A percentile compares a stretch with the other conserved stretches of the same genome.
phyloP scores from a whole-genome alignment of 2,888 invertebrate genomes.

The Pseudococcus jackbeardsleyi region DNA sequence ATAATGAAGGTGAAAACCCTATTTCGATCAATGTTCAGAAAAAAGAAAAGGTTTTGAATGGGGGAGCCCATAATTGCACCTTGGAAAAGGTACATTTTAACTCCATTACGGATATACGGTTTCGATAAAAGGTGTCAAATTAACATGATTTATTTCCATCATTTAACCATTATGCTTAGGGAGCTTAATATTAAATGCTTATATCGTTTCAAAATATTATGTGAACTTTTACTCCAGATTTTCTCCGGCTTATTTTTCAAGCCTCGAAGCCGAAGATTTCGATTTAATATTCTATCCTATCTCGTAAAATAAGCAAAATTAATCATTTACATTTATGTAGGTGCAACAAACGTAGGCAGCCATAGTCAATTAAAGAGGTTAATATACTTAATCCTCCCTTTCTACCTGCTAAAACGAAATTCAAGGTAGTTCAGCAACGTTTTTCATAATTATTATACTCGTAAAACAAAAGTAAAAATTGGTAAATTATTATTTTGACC shows the following conservation, averaged over 20 bases:
- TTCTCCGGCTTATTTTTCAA: not conserved
- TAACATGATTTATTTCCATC: not conserved
- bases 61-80: not conserved
- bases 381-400: not conserved
- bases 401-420: not conserved
- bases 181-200: not conserved
- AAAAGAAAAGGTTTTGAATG: not conserved
- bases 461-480: too few species aligned
- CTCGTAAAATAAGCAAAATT: not conserved
- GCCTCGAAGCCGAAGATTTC: not conserved
- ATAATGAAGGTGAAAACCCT: not conserved
- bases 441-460: not conserved
- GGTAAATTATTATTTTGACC: not conserved
- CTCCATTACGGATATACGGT: not conserved
- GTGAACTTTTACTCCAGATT: not conserved
- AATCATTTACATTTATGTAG: not conserved
- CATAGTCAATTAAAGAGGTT: not conserved
- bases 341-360: not conserved
- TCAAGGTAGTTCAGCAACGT: not conserved
- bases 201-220: not conserved
- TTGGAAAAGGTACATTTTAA: not conserved
- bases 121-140: conserved; percentile 20
- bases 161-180: not conserved
- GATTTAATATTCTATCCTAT: not conserved
- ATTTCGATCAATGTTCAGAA: not conserved